phyloP scores from a whole-genome alignment of 2,113 vertebrate genomes.

The Oceanodroma tethys region DNA sequence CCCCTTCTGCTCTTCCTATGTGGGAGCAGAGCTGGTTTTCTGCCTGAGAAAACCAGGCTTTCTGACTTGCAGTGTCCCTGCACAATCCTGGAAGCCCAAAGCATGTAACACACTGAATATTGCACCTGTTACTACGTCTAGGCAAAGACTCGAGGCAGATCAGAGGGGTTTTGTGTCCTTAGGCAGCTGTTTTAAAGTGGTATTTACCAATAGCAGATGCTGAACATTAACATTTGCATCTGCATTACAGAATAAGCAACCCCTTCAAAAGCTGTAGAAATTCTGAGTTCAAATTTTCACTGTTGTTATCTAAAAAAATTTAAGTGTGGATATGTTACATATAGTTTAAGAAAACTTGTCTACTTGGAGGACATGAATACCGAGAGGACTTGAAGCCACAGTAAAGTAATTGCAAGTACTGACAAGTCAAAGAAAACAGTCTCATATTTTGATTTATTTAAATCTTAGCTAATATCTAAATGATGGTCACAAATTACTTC shows the following conservation, averaged over 20 bases:
- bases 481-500: not conserved
- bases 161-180: not conserved
- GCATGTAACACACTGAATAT: not conserved
- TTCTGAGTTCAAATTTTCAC: not conserved
- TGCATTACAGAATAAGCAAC: not conserved
- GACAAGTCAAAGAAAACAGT: not conserved
- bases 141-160: not conserved
- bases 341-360: not conserved
- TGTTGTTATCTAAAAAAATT: not conserved
- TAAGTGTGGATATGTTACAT: not conserved
- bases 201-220: not conserved
- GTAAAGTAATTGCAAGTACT: not conserved
- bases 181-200: not conserved
- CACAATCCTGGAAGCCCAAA: not conserved
- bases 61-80: not conserved
- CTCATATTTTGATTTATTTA: not conserved
- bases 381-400: not conserved
- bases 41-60: not conserved
- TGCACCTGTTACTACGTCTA: not conserved
- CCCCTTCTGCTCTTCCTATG: not conserved
- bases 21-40: not conserved
- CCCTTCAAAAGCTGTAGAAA: not conserved
- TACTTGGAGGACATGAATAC: not conserved
- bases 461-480: not conserved
- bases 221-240: not conserved